A percentile compares a stretch with the other conserved stretches of the same genome.
These are phyloP conservation scores for Dasypolia templi DNA, from an alignment of 2,888 invertebrate genomes.

Conservation along the genomic window DNA sequence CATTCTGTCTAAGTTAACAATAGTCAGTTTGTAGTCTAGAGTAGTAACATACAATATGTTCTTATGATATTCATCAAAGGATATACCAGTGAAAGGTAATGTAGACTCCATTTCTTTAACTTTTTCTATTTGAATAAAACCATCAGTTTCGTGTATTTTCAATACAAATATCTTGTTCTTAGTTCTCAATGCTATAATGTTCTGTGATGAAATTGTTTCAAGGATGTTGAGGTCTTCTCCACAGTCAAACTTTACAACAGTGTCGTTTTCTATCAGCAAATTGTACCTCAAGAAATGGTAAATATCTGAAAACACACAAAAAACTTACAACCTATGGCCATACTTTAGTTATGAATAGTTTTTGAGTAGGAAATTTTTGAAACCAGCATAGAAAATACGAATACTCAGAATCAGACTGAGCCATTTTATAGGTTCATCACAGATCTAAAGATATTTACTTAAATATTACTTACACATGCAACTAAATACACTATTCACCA, in stretches of 20 bases:
- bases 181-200: conserved; percentile 82
- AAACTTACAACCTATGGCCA: no score
- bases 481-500: conserved; percentile 82
- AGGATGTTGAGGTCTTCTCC: conserved; percentile 76
- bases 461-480: conserved; percentile 79
- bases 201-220: conserved; percentile 81
- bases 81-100: conserved; percentile 82
- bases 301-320: conserved; percentile 77
- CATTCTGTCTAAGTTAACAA: conserved; percentile 84
- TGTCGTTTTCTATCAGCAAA: conserved; percentile 68
- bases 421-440: background rate
- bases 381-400: no score
- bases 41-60: conserved; percentile 83
- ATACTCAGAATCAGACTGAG: background rate
- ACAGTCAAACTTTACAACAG: conserved; percentile 75
- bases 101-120: conserved; percentile 79
- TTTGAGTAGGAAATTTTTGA: no score
- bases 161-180: conserved; percentile 81
- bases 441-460: background rate
- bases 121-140: conserved; percentile 73
- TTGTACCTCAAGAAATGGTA: conserved; percentile 75
- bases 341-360: no score
- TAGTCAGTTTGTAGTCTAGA: conserved; percentile 78
- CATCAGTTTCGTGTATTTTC: conserved; percentile 71
- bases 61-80: conserved; percentile 83